These are phyloP conservation scores for Crocallis elinguaria DNA, from an alignment of 2,888 invertebrate species.

Conservation along the genomic window DNA sequence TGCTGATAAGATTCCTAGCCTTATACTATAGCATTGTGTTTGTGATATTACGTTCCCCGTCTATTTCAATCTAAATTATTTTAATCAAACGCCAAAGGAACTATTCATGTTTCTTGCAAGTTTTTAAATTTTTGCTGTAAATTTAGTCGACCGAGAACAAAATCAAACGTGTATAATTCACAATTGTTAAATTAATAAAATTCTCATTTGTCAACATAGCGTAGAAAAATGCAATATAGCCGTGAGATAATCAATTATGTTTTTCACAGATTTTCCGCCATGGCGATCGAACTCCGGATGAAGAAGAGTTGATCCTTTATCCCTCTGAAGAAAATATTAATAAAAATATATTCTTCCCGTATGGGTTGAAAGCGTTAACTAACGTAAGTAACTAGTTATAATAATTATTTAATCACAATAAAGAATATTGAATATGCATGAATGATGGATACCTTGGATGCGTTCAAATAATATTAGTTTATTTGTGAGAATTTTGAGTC, in stretches of 20 bases:
- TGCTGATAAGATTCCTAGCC: slow-evolving; percentile 1
- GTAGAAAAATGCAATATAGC: too few species aligned
- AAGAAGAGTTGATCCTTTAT: slow-evolving; percentile 78
- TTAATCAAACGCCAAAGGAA: neutral
- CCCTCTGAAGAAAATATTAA: slow-evolving; percentile 74
- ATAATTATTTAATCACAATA: too few species aligned
- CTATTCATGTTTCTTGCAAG: too few species aligned
- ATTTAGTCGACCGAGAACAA: too few species aligned
- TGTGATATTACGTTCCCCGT: neutral
- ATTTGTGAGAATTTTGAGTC: too few species aligned
- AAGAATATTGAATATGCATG: too few species aligned
- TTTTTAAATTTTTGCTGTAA: too few species aligned
- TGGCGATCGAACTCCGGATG: slow-evolving; percentile 88
- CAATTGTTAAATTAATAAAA: too few species aligned
- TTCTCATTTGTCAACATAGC: too few species aligned
- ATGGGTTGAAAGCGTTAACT: slow-evolving; percentile 87
- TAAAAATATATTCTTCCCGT: slow-evolving; percentile 80
- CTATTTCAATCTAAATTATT: neutral
- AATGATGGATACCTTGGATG: too few species aligned
- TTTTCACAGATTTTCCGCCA: slow-evolving; percentile 87
- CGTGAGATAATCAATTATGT: neutral
- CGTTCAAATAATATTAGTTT: too few species aligned
- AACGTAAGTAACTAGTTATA: slow-evolving; percentile 84
- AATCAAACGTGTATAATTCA: neutral
- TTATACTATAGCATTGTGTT: neutral